These are phyloP conservation scores for Serripes groenlandicus DNA, from an alignment of 2,888 invertebrate genomes.

Conservation along the genomic window DNA sequence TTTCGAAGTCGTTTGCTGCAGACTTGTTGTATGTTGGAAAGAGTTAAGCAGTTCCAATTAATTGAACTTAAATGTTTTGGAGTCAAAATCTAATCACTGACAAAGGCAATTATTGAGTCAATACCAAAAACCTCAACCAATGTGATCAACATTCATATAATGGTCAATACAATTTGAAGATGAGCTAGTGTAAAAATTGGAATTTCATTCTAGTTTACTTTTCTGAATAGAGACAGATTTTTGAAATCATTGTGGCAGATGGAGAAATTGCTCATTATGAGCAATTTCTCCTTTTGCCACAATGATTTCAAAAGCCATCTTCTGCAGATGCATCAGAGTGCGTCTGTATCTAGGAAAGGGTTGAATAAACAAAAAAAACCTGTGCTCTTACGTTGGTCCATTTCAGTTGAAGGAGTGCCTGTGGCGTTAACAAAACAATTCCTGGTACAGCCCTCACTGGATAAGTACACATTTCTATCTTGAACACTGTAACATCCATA, in stretches of 20 bases:
- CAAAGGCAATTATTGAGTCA: no score
- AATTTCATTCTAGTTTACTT: no score
- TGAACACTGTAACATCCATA: conserved; percentile 52
- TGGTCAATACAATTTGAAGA: no score
- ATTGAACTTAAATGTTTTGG: no score
- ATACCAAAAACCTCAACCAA: no score
- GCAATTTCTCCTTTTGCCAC: not conserved
- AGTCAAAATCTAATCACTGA: no score
- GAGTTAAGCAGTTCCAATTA: no score
- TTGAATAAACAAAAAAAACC: not conserved
- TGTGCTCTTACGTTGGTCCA: not conserved
- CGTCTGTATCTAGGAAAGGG: not conserved
- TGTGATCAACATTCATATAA: no score
- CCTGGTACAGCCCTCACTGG: conserved; percentile 40
- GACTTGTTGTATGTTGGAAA: no score
- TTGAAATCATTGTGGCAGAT: not conserved
- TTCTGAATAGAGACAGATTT: no score
- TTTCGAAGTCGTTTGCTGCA: no score
- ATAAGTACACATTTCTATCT: conserved; percentile 53
- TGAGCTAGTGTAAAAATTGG: no score
- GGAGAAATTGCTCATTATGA: not conserved
- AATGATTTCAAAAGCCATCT: not conserved
- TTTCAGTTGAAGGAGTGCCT: not conserved
- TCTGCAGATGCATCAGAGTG: not conserved
- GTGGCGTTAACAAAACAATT: conserved; percentile 43